Base-by-base conservation (phyloP, 2,888 invertebrate species). In the Phania funesta region DNA sequence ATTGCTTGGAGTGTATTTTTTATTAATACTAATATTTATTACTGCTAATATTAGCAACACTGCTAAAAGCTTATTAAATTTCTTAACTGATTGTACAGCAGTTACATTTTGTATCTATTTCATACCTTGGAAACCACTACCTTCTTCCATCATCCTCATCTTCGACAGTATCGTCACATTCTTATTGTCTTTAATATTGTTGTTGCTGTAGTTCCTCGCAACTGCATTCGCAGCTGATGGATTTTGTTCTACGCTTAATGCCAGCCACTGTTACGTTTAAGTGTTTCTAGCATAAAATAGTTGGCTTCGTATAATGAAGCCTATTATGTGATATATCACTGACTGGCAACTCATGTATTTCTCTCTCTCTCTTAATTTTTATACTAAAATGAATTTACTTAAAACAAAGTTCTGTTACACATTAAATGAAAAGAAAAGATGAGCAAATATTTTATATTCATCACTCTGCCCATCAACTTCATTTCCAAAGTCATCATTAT, bases 21-120 rank as follows among this genome's bases (percentile, higher is more conserved):
- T n/a, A n/a, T n/a, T n/a, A n/a, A n/a, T n/a, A n/a, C n/a, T n/a
- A n/a, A n/a, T n/a, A n/a, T n/a, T n/a, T n/a, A 26, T 26, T 26
- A 26, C 46, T 22, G 20, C 24, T 13, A 20, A 22, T 16, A 29
- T 41, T 22, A 18, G 9, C 77, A 64, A 18, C 56, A 71, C 78
- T 64, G n/a, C 46, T 52, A 11, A 0, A 20, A 24, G 16, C 38
- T 32, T 22, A 60, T 58, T 29, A 58, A 67, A 58, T 22, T 50
- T 35, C 46, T 80, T 35, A 8, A 4, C 22, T 68, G n/a, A 54
- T 62, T 46, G 77, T 65, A 70, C 44, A 74, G 60, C 77, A 81
- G 73, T 77, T 68, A 64, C 81, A 81, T 77, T 81, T 65, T 64
- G 46, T 38, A 54, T 62, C 60, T 67, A 41, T 60, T 67, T 67